Percentiles rank a stretch among this genome's conserved stretches.
Evolutionary conservation across 2,888 invertebrate genomes (phyloP).

Genomic region (Protonemura montana): DNA sequence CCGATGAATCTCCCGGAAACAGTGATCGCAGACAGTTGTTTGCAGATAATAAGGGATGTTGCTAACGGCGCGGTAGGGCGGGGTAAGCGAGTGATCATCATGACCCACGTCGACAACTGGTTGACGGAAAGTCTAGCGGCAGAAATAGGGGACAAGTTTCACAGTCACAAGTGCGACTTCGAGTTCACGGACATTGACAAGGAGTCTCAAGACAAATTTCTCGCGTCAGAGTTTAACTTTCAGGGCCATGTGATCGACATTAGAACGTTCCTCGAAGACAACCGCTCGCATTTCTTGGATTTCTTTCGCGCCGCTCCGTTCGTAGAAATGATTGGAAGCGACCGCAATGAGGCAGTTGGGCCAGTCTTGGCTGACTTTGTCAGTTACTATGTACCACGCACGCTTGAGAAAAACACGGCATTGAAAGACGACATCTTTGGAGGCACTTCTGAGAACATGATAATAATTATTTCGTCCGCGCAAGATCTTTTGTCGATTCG

Average conservation of each 20-base stretch:
- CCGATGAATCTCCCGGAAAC: no score
- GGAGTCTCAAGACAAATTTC: no score
- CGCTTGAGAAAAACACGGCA: neutral
- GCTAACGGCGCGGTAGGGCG: no score
- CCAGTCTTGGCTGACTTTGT: neutral
- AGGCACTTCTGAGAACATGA: neutral
- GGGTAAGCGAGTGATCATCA: no score
- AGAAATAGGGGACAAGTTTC: no score
- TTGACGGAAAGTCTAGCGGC: no score
- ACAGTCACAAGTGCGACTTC: no score
- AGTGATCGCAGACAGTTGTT: no score
- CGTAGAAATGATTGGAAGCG: neutral
- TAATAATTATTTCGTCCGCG: neutral
- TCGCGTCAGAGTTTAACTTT: no score
- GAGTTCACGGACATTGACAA: no score
- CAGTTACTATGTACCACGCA: neutral
- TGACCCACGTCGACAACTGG: no score
- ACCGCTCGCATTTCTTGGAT: neutral
- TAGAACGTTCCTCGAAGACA: neutral
- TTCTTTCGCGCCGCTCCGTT: neutral
- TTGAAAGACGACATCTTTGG: neutral
- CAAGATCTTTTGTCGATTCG: neutral
- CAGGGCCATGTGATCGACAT: neutral
- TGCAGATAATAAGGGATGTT: no score
- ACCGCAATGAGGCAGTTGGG: neutral